These are phyloP conservation scores for Epizoanthus stellaris DNA, from an alignment of 92 coral and sea anemone species.

Conservation along the genomic window DNA sequence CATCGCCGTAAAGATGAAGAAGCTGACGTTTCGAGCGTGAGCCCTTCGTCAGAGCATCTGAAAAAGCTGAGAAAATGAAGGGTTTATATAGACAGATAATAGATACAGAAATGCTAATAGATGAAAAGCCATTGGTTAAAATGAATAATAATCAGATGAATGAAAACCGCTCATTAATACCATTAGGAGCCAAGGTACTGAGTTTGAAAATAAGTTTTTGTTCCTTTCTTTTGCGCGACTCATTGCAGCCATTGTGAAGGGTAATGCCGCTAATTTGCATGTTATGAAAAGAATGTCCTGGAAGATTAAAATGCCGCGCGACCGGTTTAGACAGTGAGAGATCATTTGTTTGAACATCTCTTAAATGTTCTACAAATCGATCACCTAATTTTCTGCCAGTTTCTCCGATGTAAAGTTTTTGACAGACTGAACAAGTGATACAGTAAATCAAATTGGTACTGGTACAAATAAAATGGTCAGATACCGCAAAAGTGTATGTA, in stretches of 20 bases:
- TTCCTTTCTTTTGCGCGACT: slow-evolving; percentile 41
- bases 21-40: slow-evolving; percentile 11
- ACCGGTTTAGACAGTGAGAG: slow-evolving; percentile 35
- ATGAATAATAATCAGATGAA: slow-evolving; percentile 35
- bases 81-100: background rate
- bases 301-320: slow-evolving; percentile 40
- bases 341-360: slow-evolving; percentile 43
- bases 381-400: slow-evolving; percentile 46
- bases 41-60: slow-evolving; percentile 9
- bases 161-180: slow-evolving; percentile 34
- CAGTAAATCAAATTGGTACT: slow-evolving; percentile 44
- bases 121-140: background rate
- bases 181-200: slow-evolving; percentile 18
- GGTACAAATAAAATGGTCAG: slow-evolving; percentile 53
- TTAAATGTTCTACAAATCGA: slow-evolving; percentile 41
- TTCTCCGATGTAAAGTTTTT: slow-evolving; percentile 45
- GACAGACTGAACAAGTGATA: slow-evolving; percentile 35
- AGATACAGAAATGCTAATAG: background rate
- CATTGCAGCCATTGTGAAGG: slow-evolving; percentile 37
- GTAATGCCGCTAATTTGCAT: slow-evolving; percentile 35
- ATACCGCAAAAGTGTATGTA: slow-evolving; percentile 2
- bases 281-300: slow-evolving; percentile 27
- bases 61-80: slow-evolving; percentile 3
- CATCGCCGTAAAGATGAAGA: slow-evolving; percentile 7
- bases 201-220: slow-evolving; percentile 36